Percentiles rank a stretch among this genome's conserved stretches.
Conservation (phyloP, 2,888 invertebrate species). For the Molorchus minor region DNA sequence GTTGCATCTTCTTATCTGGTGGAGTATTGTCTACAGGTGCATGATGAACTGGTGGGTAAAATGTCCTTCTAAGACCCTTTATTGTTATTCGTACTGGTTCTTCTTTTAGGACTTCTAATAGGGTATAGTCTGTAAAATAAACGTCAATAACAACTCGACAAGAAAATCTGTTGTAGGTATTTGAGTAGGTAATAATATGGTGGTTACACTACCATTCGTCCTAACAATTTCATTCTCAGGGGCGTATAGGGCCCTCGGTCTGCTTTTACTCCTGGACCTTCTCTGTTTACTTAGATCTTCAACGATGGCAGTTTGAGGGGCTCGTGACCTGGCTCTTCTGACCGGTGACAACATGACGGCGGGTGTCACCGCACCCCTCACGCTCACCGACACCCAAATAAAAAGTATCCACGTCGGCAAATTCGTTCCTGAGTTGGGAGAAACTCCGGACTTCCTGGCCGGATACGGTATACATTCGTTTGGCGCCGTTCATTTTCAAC, state of each 20-base stretch:
- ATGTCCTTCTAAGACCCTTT: conserved; percentile 81
- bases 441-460: conserved; percentile 95
- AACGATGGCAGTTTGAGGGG: conserved; percentile 65
- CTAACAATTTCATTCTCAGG: conserved; percentile 84
- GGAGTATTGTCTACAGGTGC: conserved; percentile 85
- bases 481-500: conserved; percentile 89
- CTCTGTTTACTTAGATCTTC: conserved; percentile 68
- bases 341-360: conserved; percentile 70
- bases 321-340: conserved; percentile 72
- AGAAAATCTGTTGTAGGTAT: too few species aligned
- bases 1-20: conserved; percentile 85
- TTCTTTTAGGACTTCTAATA: conserved; percentile 85
- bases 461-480: conserved; percentile 90
- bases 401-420: conserved; percentile 89
- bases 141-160: too few species aligned
- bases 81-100: conserved; percentile 87
- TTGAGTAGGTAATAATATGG: neutral
- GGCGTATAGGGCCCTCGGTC: conserved; percentile 84
- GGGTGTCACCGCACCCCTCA: conserved; percentile 36
- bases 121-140: conserved; percentile 76
- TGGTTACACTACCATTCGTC: conserved; percentile 70
- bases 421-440: conserved; percentile 91
- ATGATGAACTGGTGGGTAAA: conserved; percentile 88
- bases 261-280: conserved; percentile 83
- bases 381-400: conserved; percentile 74